Evolutionary conservation across 2,113 vertebrate species (phyloP).

Genomic region (Sterrhoptilus dennistouni): DNA sequence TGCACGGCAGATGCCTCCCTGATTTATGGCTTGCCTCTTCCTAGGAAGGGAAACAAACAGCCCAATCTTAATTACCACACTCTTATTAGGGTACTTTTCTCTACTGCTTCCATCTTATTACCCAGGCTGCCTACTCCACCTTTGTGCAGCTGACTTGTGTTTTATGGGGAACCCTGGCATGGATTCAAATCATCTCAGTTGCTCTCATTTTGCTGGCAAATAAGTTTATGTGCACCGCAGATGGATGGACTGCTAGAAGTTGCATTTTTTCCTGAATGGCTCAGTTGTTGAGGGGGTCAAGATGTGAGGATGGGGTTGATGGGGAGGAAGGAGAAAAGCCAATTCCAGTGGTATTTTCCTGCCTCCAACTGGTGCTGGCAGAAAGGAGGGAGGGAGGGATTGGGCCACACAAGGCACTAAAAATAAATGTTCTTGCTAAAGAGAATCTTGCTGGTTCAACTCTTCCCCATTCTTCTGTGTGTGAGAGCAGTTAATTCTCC

Average conservation of each 20-base stretch:
- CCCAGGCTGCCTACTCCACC: neutral
- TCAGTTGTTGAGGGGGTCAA: neutral
- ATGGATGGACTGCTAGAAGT: neutral
- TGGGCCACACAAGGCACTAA: neutral
- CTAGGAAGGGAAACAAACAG: neutral
- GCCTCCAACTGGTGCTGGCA: neutral
- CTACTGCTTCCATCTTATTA: neutral
- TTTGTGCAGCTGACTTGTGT: neutral
- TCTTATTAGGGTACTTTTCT: neutral
- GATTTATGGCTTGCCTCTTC: constrained; percentile 44
- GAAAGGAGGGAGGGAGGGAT: neutral
- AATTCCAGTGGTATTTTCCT: neutral
- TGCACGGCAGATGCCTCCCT: constrained; percentile 11
- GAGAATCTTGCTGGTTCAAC: constrained; percentile 57
- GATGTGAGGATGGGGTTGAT: neutral
- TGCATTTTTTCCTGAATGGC: neutral
- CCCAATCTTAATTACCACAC: neutral
- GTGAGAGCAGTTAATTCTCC: constrained; percentile 28
- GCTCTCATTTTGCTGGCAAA: neutral
- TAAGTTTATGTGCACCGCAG: neutral
- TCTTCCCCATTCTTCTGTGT: constrained; percentile 27
- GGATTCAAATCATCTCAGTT: neutral
- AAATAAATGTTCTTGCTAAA: constrained; percentile 42
- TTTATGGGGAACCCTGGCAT: neutral
- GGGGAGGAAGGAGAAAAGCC: neutral